A percentile compares a stretch with the other conserved stretches of the same genome.
These are phyloP conservation scores for Allobates femoralis DNA, from an alignment of 2,797 vertebrate species.

Conservation along the genomic window DNA sequence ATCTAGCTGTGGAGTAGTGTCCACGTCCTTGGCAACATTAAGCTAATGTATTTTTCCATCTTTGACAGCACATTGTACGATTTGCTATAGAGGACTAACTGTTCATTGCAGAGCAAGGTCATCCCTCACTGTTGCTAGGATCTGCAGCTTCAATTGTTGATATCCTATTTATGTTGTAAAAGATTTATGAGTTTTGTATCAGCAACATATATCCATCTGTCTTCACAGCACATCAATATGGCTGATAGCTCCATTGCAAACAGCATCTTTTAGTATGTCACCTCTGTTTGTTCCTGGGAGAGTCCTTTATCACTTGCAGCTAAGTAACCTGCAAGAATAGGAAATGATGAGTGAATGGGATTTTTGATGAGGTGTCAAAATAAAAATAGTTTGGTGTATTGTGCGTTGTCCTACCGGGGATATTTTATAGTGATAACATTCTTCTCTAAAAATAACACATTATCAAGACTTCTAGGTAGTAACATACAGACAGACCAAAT, in stretches of 20 bases:
- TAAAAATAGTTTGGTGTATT: constrained; percentile 28
- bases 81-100: constrained; percentile 35
- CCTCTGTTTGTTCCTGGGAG: constrained; percentile 66
- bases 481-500: neutral
- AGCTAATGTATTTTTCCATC: constrained; percentile 26
- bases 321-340: constrained; percentile 60
- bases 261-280: constrained; percentile 51
- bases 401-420: neutral
- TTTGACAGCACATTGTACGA: constrained; percentile 37
- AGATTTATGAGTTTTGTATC: constrained; percentile 47
- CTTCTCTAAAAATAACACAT: neutral
- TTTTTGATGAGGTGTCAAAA: constrained; percentile 36
- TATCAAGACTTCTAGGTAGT: neutral
- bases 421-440: neutral
- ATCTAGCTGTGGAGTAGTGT: neutral
- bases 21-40: constrained; percentile 46
- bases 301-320: constrained; percentile 58
- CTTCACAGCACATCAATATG: constrained; percentile 61
- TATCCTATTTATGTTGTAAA: constrained; percentile 47
- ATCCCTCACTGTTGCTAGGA: constrained; percentile 61
- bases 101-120: constrained; percentile 48
- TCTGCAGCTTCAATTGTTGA: constrained; percentile 49
- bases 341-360: constrained; percentile 34
- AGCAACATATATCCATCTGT: constrained; percentile 37
- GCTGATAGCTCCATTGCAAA: constrained; percentile 61